Base-by-base conservation (phyloP, 2,797 vertebrate genomes). In the Rhadinocentrus ornatus region DNA sequence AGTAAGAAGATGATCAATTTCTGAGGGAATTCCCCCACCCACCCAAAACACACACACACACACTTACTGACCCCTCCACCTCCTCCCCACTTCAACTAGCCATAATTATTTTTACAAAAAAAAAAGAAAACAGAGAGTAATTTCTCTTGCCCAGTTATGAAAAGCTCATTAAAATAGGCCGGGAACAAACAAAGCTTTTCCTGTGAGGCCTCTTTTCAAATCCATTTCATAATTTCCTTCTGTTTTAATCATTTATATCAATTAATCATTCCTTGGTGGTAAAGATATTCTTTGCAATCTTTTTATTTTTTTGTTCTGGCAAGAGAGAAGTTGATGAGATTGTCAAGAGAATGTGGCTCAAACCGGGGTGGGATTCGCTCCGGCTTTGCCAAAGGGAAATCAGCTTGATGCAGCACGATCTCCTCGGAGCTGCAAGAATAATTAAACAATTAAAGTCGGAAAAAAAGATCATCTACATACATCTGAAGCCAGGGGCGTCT, bases 171-270 rank as follows among this genome's bases (percentile, higher is more conserved):
- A 98, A 98, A 96, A 95, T 88, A 84, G 91, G 93, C 93, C 92
- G 94, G 89, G 95, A 96, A 97, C 96, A 98, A 99, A 98, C 97
- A 99, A 97, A 96, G 96, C 95, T 94, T 90, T 92, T 96, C 97
- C 96, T 97, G 89, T 91, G 96, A 97, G 97, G 96, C 96, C 93
- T 94, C 94, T 95, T 91, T 97, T 97, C 96, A 97, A 96, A 97
- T 94, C 93, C 96, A 94, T 94, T 96, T 95, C 94, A 93, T 96
- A 96, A 96, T 97, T 97, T 97, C 95, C 95, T 95, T 93, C 94
- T 96, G 93, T 94, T 95, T 97, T 96, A 98, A 97, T 98, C 95
- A 96, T 98, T 97, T 96, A 96, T 96, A 97, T 97, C 97, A 98
- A 99, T 98, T 98, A 98, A 98, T 98, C 97, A 97, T 97, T 96